A percentile compares a stretch with the other conserved stretches of the same genome.
Evolutionary conservation across 1,140 invertebrate species (phyloP).

Genomic region (Ptiloglossa arizonensis): DNA sequence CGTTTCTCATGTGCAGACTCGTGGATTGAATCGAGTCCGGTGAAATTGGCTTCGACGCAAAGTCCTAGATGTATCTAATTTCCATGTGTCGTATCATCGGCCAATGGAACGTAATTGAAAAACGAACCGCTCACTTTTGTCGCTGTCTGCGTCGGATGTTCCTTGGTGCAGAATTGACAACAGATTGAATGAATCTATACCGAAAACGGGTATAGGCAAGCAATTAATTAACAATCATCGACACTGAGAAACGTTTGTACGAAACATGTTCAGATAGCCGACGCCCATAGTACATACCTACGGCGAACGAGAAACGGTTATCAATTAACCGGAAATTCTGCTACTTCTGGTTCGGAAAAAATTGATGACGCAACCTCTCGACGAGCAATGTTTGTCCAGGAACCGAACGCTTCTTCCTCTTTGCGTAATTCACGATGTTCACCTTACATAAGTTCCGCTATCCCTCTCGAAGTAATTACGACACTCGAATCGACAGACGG

Average conservation of each 20-base stretch:
- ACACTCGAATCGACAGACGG: not conserved
- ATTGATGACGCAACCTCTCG: not conserved
- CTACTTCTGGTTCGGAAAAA: not conserved
- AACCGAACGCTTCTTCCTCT: not conserved
- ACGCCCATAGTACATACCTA: not conserved
- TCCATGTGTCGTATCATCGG: not conserved
- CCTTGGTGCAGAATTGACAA: not conserved
- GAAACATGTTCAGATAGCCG: not conserved
- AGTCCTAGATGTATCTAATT: not conserved
- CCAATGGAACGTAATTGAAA: not conserved
- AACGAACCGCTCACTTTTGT: not conserved
- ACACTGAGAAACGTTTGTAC: too few relatives aligned
- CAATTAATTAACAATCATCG: conserved; percentile 1
- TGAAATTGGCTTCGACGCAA: not conserved
- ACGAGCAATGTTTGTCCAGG: too few relatives aligned
- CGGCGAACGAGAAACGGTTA: not conserved
- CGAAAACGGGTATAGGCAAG: too few relatives aligned
- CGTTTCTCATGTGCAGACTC: not conserved
- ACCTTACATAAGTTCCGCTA: conserved; percentile 21
- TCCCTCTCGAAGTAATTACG: not conserved
- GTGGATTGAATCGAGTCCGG: not conserved
- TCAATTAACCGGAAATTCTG: not conserved
- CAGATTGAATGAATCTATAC: not conserved
- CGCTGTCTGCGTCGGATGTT: not conserved
- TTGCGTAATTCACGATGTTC: not conserved